A percentile compares a stretch with the other conserved stretches of the same genome.
Conservation (phyloP, 2,797 vertebrate genomes). For the Allobates femoralis region DNA sequence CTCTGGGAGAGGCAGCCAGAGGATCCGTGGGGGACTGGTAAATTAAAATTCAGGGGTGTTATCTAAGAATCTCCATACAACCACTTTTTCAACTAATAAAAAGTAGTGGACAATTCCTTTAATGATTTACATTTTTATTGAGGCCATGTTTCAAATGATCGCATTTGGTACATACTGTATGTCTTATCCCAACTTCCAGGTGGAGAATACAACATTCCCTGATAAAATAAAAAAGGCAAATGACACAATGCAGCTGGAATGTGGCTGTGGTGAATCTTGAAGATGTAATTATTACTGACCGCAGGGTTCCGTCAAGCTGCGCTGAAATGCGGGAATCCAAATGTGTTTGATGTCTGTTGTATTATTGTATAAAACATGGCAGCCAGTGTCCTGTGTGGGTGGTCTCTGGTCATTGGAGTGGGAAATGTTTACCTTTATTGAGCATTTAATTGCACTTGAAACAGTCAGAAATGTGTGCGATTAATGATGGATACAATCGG, state of each 20-base stretch:
- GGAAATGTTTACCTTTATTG: conserved; percentile 57
- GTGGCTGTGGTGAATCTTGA: conserved; percentile 49
- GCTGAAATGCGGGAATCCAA: conserved; percentile 59
- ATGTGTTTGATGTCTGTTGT: conserved; percentile 60
- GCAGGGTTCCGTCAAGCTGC: conserved; percentile 57
- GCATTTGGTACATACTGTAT: not conserved
- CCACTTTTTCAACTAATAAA: no score
- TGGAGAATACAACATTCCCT: not conserved
- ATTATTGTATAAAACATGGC: conserved; percentile 60
- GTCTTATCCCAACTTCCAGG: conserved; percentile 15
- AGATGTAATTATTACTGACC: conserved; percentile 62
- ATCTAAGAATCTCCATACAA: no score
- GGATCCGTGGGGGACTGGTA: no score
- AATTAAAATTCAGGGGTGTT: no score
- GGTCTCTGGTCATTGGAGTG: conserved; percentile 55
- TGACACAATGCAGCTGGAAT: conserved; percentile 58
- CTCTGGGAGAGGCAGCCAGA: no score
- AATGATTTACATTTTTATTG: not conserved
- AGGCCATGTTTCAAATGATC: not conserved
- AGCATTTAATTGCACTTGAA: conserved; percentile 55
- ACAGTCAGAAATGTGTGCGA: conserved; percentile 29
- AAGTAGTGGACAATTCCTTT: not conserved
- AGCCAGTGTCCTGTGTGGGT: conserved; percentile 60
- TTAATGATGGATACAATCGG: conserved; percentile 38
- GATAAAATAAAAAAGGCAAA: conserved; percentile 8